Evolutionary conservation across 2,888 invertebrate species (phyloP).

Genomic region (Clunio marinus): DNA sequence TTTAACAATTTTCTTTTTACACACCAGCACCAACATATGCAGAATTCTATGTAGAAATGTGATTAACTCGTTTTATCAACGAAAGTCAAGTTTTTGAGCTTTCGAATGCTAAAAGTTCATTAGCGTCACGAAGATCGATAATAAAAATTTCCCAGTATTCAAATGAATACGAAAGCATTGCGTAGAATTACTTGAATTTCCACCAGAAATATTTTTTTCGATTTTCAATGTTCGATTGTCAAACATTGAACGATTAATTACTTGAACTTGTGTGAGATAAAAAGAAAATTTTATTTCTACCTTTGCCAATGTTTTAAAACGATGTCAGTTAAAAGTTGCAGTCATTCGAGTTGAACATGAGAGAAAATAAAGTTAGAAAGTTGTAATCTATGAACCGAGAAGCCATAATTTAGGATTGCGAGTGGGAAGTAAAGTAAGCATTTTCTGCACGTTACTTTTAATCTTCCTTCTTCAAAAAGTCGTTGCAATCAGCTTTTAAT

Average conservation of each 20-base stretch:
- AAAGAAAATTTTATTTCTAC: background rate
- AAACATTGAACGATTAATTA: background rate
- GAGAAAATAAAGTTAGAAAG: conserved; percentile 2
- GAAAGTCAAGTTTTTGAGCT: background rate
- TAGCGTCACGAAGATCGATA: background rate
- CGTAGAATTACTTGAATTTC: background rate
- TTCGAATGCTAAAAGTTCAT: conserved; percentile 1
- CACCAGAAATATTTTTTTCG: background rate
- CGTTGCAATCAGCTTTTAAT: too few relatives aligned
- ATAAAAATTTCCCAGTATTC: background rate
- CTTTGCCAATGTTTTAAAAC: too few relatives aligned
- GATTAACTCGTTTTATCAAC: too few relatives aligned
- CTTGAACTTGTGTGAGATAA: background rate
- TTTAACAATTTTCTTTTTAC: too few relatives aligned
- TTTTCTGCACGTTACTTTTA: too few relatives aligned
- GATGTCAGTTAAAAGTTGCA: background rate
- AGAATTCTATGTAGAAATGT: too few relatives aligned
- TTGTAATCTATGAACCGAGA: conserved; percentile 15
- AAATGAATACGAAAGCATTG: background rate
- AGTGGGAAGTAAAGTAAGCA: background rate
- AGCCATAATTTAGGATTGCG: conserved; percentile 12
- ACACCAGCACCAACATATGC: too few relatives aligned
- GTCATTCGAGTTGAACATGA: background rate
- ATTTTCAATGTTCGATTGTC: background rate
- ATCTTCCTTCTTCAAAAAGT: too few relatives aligned